phyloP scores from a whole-genome alignment of 2,888 invertebrate species.

The Ellobium chinense region DNA sequence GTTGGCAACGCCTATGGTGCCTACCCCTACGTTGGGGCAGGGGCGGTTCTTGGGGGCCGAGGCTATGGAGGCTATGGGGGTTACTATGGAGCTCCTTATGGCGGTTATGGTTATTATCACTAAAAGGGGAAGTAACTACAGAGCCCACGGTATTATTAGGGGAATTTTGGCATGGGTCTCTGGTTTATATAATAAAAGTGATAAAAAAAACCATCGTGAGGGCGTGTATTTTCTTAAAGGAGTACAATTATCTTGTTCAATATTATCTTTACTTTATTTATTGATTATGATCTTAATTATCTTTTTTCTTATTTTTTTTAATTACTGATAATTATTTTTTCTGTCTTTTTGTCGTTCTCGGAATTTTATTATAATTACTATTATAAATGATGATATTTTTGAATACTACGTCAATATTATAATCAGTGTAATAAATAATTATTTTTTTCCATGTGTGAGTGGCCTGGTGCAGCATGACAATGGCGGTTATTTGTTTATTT shows the following conservation, averaged over 20 bases:
- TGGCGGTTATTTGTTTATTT: slow-evolving; percentile 6
- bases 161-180: neutral
- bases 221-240: too few relatives aligned
- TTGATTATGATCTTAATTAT: neutral
- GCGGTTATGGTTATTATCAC: neutral
- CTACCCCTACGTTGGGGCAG: slow-evolving; percentile 16
- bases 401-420: neutral
- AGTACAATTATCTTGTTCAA: too few relatives aligned
- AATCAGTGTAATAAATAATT: neutral
- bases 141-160: neutral
- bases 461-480: neutral
- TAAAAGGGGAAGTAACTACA: neutral
- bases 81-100: neutral
- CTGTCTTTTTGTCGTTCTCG: neutral
- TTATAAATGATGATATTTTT: neutral
- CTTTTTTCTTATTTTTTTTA: neutral
- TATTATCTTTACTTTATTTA: neutral
- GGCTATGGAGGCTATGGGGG: neutral
- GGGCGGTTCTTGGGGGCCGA: neutral
- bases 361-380: too few relatives aligned
- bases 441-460: neutral
- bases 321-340: neutral
- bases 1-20: slow-evolving; percentile 5
- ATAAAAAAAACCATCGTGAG: too few relatives aligned
- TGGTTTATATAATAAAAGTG: too few relatives aligned